Evolutionary conservation across 2,888 invertebrate species (phyloP), one percentile per base, ranked within the genome.

Genomic region (Bimastos eiseni): DNA sequence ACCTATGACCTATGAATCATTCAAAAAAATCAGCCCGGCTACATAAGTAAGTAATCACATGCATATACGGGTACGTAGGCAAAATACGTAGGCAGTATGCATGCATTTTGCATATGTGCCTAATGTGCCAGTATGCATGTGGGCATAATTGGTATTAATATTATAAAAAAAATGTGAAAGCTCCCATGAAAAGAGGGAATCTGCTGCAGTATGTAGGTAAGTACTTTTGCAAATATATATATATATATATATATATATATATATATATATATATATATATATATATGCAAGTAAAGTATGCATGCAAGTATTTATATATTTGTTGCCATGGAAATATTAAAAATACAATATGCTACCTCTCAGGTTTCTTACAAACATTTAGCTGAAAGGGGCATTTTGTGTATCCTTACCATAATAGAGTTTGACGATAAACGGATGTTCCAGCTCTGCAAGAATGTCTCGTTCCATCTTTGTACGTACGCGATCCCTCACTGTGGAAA

Each of bases 401-500:
- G 70, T 30, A 83, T 33, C 84, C 92, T 93, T 93, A 96, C 96
- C 96, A 96, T 99, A 99, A 95, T 99, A 99, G 92, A 99, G 96
- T 95, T 97, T 97, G 90, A 99, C 99, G 94, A 99, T 99, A 96
- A 99, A 99, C 89, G 99, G 99, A 96, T 99, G 99, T 91, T 98
- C 97, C 93, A 99, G 98, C 96, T 99, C 99, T 15, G 99, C 99
- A 93, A 99, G 96, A 94, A 99, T 99, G 95, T 99, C 99, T 94
- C 99, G 96, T 95, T 99, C 99, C 97, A 99, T 99, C 96, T 99
- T 99, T 91, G 99, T 99, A 93, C 99, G 96, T 94, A 98, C 97
- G 94, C 99, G 96, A 95, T 99, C 99, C 94, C 98, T 97, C 89
- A 99, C 97, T 97, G 92, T 11, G 84, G 1, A 44, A 0, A 90